Base-by-base conservation (phyloP, 2,113 vertebrate species). In the Leptobrachium leishanense region DNA sequence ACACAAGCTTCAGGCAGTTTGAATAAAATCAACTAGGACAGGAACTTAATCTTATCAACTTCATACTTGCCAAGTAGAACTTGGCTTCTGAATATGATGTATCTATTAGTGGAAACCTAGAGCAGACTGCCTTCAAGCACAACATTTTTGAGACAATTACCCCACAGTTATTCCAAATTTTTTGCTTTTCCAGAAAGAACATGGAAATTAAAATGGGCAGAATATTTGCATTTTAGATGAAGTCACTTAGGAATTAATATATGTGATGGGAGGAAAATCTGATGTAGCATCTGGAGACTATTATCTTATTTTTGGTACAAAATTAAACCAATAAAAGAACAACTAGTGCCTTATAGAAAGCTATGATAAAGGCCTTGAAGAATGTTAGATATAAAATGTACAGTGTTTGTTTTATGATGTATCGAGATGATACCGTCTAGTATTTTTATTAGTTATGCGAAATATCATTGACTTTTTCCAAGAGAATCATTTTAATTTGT, bases 1-100 rank as follows among this genome's bases (percentile, higher is more conserved):
- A 55, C 70, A 72, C 77, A 79, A 55, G 77, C 62, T 79, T 50
- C 39, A 13, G 70, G 59, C 40, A 57, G 67, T 43, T 67, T 46
- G 62, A 72, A 41, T 55, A 73, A 67, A 63, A 72, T 73, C 69
- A 79, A 72, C 44, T 72, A 43, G 59, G 77, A 72, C 70, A 76
- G 42, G 62, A 73, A 73, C 59, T 72, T 65, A 54, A 72, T 65
- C 70, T 73, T 79, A 79, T 79, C 77, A 57, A 43, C 41, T 6
- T 6, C 40, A 43, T 55, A 9, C 42, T 73, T 73, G 77, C 62
- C 68, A 79, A 66, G 6, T n/a, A 79, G 77, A 72, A 67, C 39
- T 79, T 79, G 57, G 57, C 46, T 73, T 71, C 76, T 71, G 20
- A 53, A 65, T 64, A 31, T 66, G 63, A 65, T 46, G 64, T 79